Evolutionary conservation across 2,797 vertebrate genomes (phyloP), one percentile per base, ranked within the genome.

Genomic region (Oreortyx pictus): DNA sequence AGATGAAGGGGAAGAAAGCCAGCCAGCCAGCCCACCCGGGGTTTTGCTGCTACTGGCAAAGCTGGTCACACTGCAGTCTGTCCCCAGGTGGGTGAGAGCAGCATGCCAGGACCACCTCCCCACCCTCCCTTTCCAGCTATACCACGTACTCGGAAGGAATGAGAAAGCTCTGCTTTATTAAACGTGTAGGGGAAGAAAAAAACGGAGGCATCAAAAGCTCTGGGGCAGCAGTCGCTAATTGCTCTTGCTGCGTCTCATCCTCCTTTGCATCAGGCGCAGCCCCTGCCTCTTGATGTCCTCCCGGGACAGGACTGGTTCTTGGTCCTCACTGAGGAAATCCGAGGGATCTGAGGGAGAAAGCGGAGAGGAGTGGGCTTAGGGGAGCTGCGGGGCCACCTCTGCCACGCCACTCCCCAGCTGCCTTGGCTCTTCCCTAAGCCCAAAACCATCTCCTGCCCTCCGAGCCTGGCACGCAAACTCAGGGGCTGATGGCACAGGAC

Each of bases 271-370:
- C 33, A 96, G 47, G 1, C 44, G 37, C 83, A 64, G 66, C 39
- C 91, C 82, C 33, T 78, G 77, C 29, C 68, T 73, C 87, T 89
- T 96, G 86, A 94, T 90, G 11, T 70, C 74, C 17, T 78, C 73
- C 9, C 73, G 8, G 37, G 44, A 84, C 50, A 31, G 89, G 75
- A 90, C 3, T 7, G 47, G 33, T 23, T 27, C 56, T 0, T 18
- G 3, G 3, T 50, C 66, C 33, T 59, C 39, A 0, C 81, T 86
- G 19, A n/a, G 22, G 23, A 68, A 50, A 35, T 76, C 64, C 18
- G 61, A 37, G 7, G 52, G 14, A 6, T 61, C 95, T 96, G 81
- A 19, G 81, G 49, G 37, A 68, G 22, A 88, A 8, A 94, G 47
- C 0, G 5, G 18, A 67, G 49, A 44, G n/a, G 10, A 64, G 6